Evolutionary conservation across 2,113 vertebrate genomes (phyloP).

Genomic region (Hippocampus mohnikei): DNA sequence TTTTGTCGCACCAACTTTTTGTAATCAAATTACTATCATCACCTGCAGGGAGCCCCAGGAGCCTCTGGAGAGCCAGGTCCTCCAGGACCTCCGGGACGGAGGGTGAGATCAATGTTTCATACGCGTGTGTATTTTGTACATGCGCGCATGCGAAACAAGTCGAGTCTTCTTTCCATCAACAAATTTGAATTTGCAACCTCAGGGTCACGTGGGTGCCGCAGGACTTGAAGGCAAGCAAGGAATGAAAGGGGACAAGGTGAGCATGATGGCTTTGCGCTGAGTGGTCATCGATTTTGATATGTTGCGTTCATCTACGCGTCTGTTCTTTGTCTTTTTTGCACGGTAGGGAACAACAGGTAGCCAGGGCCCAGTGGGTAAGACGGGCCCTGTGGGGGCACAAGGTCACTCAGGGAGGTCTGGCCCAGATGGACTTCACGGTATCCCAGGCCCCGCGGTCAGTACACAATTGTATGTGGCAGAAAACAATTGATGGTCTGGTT

Average conservation of each 20-base stretch:
- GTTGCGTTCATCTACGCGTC: neutral
- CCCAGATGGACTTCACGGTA: constrained; percentile 82
- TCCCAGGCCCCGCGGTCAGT: constrained; percentile 87
- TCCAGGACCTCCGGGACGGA: constrained; percentile 81
- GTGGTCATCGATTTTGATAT: neutral
- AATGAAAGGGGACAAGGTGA: constrained; percentile 84
- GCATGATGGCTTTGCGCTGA: neutral
- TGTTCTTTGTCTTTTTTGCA: neutral
- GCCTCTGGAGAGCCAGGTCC: constrained; percentile 87
- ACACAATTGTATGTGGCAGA: neutral
- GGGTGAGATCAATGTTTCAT: constrained; percentile 68
- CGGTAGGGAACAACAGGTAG: constrained; percentile 76
- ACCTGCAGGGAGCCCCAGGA: constrained; percentile 79
- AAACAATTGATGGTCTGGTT: neutral
- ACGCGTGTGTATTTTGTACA: neutral
- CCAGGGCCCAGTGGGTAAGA: constrained; percentile 77
- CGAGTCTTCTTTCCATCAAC: neutral
- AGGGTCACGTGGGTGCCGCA: constrained; percentile 77
- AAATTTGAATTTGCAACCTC: constrained; percentile 6
- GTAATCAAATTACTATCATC: neutral
- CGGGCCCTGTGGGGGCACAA: constrained; percentile 79
- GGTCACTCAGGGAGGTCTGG: constrained; percentile 81
- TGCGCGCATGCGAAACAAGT: constrained; percentile 1
- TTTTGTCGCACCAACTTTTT: neutral
- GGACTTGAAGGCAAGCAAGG: constrained; percentile 86